A percentile compares a stretch with the other conserved stretches of the same genome.
Conservation (phyloP, 2,888 invertebrate genomes). For the Ametastegia equiseti region DNA sequence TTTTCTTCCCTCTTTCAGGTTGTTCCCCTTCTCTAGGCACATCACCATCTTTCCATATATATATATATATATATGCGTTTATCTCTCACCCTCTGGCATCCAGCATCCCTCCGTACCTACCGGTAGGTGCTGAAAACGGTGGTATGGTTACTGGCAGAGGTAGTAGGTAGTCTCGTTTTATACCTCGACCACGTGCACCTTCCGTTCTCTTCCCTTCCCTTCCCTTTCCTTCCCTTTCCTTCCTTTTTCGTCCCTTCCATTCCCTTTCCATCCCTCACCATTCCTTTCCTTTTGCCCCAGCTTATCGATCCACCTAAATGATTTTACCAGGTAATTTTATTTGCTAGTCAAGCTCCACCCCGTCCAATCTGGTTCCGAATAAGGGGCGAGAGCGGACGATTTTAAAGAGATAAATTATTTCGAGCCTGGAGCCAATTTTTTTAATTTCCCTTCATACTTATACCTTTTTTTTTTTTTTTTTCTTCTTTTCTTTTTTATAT, state of each 20-base stretch:
- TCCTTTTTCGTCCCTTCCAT: background rate
- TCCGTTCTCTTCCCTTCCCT: background rate
- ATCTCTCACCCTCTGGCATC: background rate
- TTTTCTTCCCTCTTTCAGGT: too few relatives aligned
- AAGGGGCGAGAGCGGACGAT: conserved; percentile 12
- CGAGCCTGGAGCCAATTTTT: background rate
- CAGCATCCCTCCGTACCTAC: conserved; percentile 4
- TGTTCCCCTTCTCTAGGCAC: background rate
- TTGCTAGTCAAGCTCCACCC: conserved; percentile 41
- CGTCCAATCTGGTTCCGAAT: conserved; percentile 19
- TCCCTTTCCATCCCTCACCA: background rate
- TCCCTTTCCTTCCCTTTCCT: too few relatives aligned
- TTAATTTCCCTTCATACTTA: background rate
- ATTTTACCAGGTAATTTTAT: conserved; percentile 45
- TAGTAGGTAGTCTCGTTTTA: background rate
- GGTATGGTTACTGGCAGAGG: background rate
- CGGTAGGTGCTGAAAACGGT: background rate
- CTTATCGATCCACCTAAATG: conserved; percentile 40
- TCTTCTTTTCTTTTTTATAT: background rate
- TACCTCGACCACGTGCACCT: conserved; percentile 36
- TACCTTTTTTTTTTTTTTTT: background rate
- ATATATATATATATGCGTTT: background rate
- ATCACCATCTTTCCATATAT: background rate
- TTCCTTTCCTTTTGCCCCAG: background rate
- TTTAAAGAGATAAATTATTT: conserved; percentile 32